Evolutionary conservation across 1,140 invertebrate genomes (phyloP).

Genomic region (Drosophila mojavensis): DNA sequence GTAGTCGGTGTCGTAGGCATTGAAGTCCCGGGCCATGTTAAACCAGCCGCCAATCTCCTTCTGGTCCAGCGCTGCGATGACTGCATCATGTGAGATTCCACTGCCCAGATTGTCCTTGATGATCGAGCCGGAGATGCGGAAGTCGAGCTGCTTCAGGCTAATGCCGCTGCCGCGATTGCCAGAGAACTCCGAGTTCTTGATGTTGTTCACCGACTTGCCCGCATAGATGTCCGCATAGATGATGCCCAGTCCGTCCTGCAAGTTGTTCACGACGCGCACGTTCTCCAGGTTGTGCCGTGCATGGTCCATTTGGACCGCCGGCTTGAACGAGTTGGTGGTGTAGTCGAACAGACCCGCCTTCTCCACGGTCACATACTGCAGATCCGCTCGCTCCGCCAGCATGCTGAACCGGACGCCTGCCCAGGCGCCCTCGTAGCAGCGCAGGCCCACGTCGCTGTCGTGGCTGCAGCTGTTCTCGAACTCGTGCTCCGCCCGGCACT

Average conservation of each 20-base stretch:
- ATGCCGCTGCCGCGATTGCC: conserved; percentile 95
- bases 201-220: conserved; percentile 92
- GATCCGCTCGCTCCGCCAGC: conserved; percentile 92
- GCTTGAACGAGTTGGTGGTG: conserved; percentile 94
- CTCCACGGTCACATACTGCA: conserved; percentile 95
- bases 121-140: conserved; percentile 90
- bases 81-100: conserved; percentile 96
- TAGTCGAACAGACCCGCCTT: conserved; percentile 97
- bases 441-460: conserved; percentile 93
- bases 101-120: conserved; percentile 94
- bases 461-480: conserved; percentile 96
- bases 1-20: conserved; percentile 88
- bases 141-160: conserved; percentile 93
- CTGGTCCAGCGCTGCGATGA: conserved; percentile 92
- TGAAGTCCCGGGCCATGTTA: conserved; percentile 87
- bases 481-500: conserved; percentile 92
- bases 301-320: conserved; percentile 98
- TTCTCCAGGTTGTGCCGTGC: conserved; percentile 95
- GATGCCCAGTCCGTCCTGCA: conserved; percentile 94
- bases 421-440: conserved; percentile 96
- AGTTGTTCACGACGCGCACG: conserved; percentile 91
- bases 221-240: conserved; percentile 95
- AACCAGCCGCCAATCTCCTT: conserved; percentile 97
- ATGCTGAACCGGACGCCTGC: conserved; percentile 95
- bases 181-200: conserved; percentile 94